Evolutionary conservation across 1,140 invertebrate species (phyloP), one percentile per base, ranked within the genome.

Genomic region (Portunus trituberculatus): DNA sequence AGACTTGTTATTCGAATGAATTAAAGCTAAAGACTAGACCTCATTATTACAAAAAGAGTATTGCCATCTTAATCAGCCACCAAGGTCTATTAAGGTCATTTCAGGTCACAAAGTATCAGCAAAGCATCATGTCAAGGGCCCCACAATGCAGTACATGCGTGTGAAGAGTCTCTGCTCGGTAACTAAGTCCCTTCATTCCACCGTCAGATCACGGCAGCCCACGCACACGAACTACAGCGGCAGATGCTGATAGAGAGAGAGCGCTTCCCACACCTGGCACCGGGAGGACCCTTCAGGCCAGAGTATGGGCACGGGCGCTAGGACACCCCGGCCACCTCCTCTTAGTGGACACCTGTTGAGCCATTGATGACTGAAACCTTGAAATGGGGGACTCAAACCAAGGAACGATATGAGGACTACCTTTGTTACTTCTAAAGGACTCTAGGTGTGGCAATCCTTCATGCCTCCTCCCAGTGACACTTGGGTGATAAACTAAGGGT

Each of bases 241-340:
- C 94, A 95, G 86, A 92, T 95, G 94, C n/a, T 95, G 29, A 46
- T 95, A 31, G 94, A 95, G n/a, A 59, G 94, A 31, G 94, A 95
- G 83, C 94, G 94, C 29, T 95, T 89, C 59, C 94, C 94, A 20
- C 94, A 95, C 84, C 84, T 95, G 4, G 91, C 92, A 31, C 94
- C 94, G 28, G 94, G 94, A 28, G 91, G 91, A 45, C 94, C 31
- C 48, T 95, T 95, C 32, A 95, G 94, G 59, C 91, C 94, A 39
- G 94, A 95, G 46, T 95, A 95, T 89, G 94, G 94, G 28, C 94
- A 94, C 32, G 93, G 93, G 29, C 88, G 93, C 88, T 94, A 94
- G 83, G 39, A 16, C 12, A 45, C 45, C 16, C 52, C 12, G 8
- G 52, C 16, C 52, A 14, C 12, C 8, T 59, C 52, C 52, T 59